phyloP scores from a whole-genome alignment of 2,113 vertebrate genomes.

The Takifugu bimaculatus region DNA sequence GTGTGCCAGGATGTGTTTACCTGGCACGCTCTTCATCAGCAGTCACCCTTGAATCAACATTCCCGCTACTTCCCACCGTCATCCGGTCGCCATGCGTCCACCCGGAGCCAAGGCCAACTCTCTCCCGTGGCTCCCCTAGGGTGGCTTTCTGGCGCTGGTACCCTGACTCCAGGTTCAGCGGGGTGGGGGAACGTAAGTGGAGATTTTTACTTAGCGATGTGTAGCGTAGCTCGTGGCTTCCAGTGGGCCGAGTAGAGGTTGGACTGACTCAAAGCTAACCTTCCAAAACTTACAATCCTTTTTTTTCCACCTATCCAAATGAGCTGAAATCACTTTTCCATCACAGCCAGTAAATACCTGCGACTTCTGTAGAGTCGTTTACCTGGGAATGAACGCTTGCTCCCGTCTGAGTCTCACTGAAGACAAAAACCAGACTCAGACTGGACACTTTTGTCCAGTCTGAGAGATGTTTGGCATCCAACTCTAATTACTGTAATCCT shows the following conservation, averaged over 20 bases:
- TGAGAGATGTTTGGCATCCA: neutral
- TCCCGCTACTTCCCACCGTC: conserved; percentile 44
- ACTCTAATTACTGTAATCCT: neutral
- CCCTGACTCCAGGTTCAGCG: conserved; percentile 40
- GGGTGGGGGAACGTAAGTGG: conserved; percentile 53
- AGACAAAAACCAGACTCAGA: neutral
- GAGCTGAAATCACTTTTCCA: no score
- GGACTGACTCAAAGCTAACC: no score
- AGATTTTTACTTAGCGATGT: conserved; percentile 63
- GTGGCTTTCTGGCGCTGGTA: conserved; percentile 35
- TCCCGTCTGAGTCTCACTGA: neutral
- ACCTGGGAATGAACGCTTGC: no score
- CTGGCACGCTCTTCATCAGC: conserved; percentile 34
- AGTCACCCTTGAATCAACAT: conserved; percentile 59
- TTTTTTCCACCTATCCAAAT: no score
- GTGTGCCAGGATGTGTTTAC: conserved; percentile 40
- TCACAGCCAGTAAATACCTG: no score
- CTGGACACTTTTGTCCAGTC: neutral
- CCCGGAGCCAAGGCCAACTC: conserved; percentile 44
- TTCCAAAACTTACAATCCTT: no score
- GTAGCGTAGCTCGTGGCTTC: conserved; percentile 42
- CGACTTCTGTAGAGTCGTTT: no score
- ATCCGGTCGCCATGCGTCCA: conserved; percentile 44
- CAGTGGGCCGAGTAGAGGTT: neutral
- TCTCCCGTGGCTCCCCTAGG: conserved; percentile 51